Base-by-base conservation (phyloP, 2,888 invertebrate species). In the Oxyteleia sp. region DNA sequence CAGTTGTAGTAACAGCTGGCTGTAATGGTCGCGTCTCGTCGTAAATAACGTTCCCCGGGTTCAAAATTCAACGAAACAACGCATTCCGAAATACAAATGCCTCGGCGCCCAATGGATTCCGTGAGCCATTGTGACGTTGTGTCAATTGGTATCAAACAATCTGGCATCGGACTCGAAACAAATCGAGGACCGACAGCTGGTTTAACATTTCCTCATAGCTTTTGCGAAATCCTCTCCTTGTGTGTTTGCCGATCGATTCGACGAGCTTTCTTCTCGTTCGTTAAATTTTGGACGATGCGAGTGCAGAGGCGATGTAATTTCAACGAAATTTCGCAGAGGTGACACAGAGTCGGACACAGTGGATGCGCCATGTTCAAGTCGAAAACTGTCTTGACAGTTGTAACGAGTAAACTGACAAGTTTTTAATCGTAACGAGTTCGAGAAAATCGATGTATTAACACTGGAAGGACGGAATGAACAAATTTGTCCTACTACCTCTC, bases 1-100 rank as follows among this genome's bases (percentile, higher is more conserved):
- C 64, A 64, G 74, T 64, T 74, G 63, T 55, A 57, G 75, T 74
- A 74, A 74, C 75, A 75, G 64, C 75, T 66, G 75, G 64, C 57
- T 57, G 57, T 75, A 75, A 75, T 66, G 66, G 74, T 55, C 53
- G 66, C 26, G 32, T 38, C 53, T 23, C 47, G 57, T 75, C 75
- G 57, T 75, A 75, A 75, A 75, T 75, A 75, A 75, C 66, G 64
- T 10, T 45, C 57, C 23, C 32, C 15, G 49, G n/a, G 61, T 49
- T 53, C 35, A 61, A 74, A 74, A 74, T 74, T 15, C 74, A 55
- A 15, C 45, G 64, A 55, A 74, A 63, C 64, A 72, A 53, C 72
- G 61, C 51, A 63, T 72, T 72, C 38, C 64, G 35, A 74, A 74
- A 74, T 43, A 72, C 61, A 72, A 72, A 61, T 61, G 61, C 61